Percentiles rank a stretch among this genome's conserved stretches.
phyloP scores from a whole-genome alignment of 2,888 invertebrate species.

The Dimorphilus gyrociliatus region DNA sequence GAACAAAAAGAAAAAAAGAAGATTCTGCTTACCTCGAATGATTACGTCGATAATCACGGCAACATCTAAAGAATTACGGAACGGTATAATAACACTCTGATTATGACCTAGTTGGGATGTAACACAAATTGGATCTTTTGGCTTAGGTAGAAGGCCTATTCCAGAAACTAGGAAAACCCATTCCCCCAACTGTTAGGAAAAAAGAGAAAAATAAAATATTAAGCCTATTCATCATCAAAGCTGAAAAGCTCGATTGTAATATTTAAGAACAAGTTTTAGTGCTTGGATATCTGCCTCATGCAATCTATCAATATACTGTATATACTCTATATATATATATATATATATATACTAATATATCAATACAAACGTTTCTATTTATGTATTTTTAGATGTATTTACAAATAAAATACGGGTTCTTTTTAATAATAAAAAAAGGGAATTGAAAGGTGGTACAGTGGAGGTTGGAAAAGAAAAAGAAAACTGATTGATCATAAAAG shows the following conservation, averaged over 20 bases:
- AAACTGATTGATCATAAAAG: too few relatives aligned
- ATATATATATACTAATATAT: too few relatives aligned
- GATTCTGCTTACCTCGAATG: slow-evolving; percentile 17
- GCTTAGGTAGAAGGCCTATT: slow-evolving; percentile 26
- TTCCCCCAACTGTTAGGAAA: slow-evolving; percentile 26
- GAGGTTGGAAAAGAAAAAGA: too few relatives aligned
- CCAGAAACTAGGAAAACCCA: slow-evolving; percentile 31
- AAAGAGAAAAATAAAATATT: not conserved
- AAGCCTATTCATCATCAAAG: not conserved
- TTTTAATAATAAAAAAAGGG: too few relatives aligned
- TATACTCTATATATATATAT: too few relatives aligned
- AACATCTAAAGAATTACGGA: slow-evolving; percentile 32
- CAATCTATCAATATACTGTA: too few relatives aligned
- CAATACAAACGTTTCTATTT: too few relatives aligned
- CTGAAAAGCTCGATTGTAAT: not conserved
- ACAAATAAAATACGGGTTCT: too few relatives aligned
- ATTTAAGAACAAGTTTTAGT: not conserved
- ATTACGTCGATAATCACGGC: slow-evolving; percentile 24
- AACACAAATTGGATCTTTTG: slow-evolving; percentile 29
- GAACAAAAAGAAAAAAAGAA: not conserved
- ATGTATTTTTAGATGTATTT: too few relatives aligned
- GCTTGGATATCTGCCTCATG: too few relatives aligned
- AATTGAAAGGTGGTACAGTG: too few relatives aligned
- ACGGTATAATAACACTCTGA: slow-evolving; percentile 34
- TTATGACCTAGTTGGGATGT: slow-evolving; percentile 26